Evolutionary conservation across 1,140 invertebrate species (phyloP), one percentile per base, ranked within the genome.

Genomic region (Metaphire vulgaris): DNA sequence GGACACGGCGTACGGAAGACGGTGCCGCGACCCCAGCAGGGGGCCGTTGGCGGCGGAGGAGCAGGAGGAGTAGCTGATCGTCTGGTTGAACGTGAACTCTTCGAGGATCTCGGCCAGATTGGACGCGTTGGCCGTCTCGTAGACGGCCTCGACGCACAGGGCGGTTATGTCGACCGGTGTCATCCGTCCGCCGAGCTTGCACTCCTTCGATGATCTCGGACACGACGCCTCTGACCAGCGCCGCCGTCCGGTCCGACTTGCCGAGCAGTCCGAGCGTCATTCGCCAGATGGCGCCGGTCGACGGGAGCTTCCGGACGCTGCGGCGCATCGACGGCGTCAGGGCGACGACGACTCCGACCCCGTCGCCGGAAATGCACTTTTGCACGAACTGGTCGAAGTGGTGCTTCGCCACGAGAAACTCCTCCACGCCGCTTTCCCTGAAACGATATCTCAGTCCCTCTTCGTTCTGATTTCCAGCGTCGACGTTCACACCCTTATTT

Each of bases 1-100:
- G 71, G 41, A 32, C 21, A 78, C 33, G 56, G 65, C 31, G 33
- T 78, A 78, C 15, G 68, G 74, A 15, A 70, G 32, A 30, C 77
- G 72, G 26, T n/a, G 21, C 33, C 56, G 21, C 2, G 69, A 71
- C n/a, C n/a, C n/a, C n/a, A n/a, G n/a, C n/a, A n/a, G n/a, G n/a
- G n/a, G n/a, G n/a, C n/a, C n/a, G n/a, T n/a, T n/a, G n/a, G n/a
- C n/a, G 41, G 41, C 41, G 41, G 21, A 6, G 41, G 6, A 56
- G 6, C 6, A 56, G 28, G 71, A 29, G 15, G 68, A 72, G 41
- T 76, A 76, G 30, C 56, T 33, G 41, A 76, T 33, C 21, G 68
- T 76, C 41, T 76, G 68, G 33, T 76, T 76, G 68, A 76, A 41
- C 0, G 75, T 76, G 75, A 76, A 76, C 14, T 70, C 68, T 29